Percentiles rank a stretch among this genome's conserved stretches.
phyloP scores from a whole-genome alignment of 2,888 invertebrate species.

The Malthinus flaveolus region DNA sequence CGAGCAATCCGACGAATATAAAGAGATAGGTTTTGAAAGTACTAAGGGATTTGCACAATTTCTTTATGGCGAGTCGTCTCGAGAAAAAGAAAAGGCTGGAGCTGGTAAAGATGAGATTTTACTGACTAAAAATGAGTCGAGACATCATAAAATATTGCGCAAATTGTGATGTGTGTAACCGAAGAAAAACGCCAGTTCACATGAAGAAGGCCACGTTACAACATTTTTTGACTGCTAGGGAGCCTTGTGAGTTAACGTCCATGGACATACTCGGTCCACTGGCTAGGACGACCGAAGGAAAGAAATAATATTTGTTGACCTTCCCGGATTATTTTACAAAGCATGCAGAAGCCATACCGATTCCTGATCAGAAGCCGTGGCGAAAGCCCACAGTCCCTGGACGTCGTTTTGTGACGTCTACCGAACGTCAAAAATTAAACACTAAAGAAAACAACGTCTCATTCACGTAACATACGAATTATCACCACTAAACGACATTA shows the following conservation, averaged over 20 bases:
- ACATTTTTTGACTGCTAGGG: conserved; percentile 20
- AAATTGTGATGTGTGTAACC: conserved; percentile 36
- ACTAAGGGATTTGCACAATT: neutral
- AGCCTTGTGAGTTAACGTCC: conserved; percentile 33
- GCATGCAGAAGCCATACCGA: conserved; percentile 38
- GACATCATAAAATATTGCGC: neutral
- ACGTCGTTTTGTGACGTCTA: too few relatives aligned
- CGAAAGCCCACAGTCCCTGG: too few relatives aligned
- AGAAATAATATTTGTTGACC: conserved; percentile 40
- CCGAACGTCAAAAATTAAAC: too few relatives aligned
- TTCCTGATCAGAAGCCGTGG: conserved; percentile 38
- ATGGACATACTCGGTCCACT: conserved; percentile 42
- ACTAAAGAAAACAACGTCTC: too few relatives aligned
- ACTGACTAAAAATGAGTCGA: neutral
- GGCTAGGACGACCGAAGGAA: conserved; percentile 28
- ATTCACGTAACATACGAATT: too few relatives aligned
- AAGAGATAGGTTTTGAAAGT: neutral
- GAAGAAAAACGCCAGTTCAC: conserved; percentile 35
- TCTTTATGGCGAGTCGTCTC: neutral
- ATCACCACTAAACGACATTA: too few relatives aligned
- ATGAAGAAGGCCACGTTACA: conserved; percentile 32
- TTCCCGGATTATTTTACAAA: conserved; percentile 37
- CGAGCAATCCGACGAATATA: neutral
- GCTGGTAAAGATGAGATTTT: neutral
- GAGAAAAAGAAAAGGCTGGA: neutral